phyloP scores from a whole-genome alignment of 1,140 invertebrate species.

The Cydia splendana region DNA sequence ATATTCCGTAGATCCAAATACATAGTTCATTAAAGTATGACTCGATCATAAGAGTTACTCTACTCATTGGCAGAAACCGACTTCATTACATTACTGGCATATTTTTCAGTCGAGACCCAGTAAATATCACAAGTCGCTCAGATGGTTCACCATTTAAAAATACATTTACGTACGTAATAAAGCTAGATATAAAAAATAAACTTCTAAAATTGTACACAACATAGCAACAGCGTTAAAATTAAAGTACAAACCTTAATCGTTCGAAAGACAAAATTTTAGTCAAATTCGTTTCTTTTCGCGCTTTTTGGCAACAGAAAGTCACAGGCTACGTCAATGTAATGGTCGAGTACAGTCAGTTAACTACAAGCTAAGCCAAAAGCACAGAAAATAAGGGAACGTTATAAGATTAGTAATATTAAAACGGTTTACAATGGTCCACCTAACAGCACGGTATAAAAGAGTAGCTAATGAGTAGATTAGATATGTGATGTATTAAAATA shows the following conservation, averaged over 20 bases:
- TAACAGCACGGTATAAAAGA: slow-evolving; percentile 68
- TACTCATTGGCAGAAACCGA: slow-evolving; percentile 64
- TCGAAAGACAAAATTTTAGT: slow-evolving; percentile 29
- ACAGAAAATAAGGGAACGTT: slow-evolving; percentile 30
- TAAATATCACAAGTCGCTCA: slow-evolving; percentile 30
- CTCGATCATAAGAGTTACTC: slow-evolving; percentile 54
- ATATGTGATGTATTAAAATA: slow-evolving; percentile 76
- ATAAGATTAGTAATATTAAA: slow-evolving; percentile 38
- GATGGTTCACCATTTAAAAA: slow-evolving; percentile 25
- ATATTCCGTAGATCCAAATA: slow-evolving; percentile 48
- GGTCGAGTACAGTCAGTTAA: not conserved
- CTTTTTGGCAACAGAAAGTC: slow-evolving; percentile 32
- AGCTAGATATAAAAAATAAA: slow-evolving; percentile 69
- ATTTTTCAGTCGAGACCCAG: slow-evolving; percentile 35
- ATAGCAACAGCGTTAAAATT: slow-evolving; percentile 46
- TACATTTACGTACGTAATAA: slow-evolving; percentile 47
- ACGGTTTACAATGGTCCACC: slow-evolving; percentile 62
- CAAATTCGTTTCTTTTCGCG: slow-evolving; percentile 19
- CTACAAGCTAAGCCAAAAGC: slow-evolving; percentile 31
- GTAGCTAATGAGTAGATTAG: slow-evolving; percentile 68
- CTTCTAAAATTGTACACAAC: slow-evolving; percentile 61
- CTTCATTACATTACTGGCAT: slow-evolving; percentile 48
- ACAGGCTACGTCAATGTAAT: not conserved
- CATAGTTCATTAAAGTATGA: slow-evolving; percentile 58
- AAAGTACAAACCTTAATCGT: slow-evolving; percentile 43